Evolutionary conservation across 2,797 vertebrate species (phyloP).

Genomic region (Gadopsis bispinosus): DNA sequence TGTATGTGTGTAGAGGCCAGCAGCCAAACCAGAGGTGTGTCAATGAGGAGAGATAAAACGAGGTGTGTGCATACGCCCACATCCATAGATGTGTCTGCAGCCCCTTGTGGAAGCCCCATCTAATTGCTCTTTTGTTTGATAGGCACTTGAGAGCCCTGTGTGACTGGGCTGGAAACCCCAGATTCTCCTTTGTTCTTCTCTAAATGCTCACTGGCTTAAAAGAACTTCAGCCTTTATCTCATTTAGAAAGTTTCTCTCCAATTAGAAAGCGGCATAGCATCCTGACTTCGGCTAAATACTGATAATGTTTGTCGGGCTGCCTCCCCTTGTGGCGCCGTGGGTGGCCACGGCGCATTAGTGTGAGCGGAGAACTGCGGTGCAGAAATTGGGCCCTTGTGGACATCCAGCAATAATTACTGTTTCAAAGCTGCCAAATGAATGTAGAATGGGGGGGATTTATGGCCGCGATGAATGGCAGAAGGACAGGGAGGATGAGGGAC

Average conservation of each 20-base stretch:
- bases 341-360: slow-evolving; percentile 62
- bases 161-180: slow-evolving; percentile 65
- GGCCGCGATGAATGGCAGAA: slow-evolving; percentile 50
- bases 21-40: slow-evolving; percentile 32
- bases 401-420: slow-evolving; percentile 70
- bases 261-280: slow-evolving; percentile 60
- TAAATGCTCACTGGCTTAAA: slow-evolving; percentile 57
- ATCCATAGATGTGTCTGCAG: slow-evolving; percentile 33
- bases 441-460: slow-evolving; percentile 58
- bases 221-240: slow-evolving; percentile 59
- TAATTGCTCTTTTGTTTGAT: slow-evolving; percentile 78
- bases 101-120: slow-evolving; percentile 50
- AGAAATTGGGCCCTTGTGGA: slow-evolving; percentile 72
- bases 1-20: slow-evolving; percentile 16
- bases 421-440: slow-evolving; percentile 68
- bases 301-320: slow-evolving; percentile 57
- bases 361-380: slow-evolving; percentile 44
- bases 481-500: slow-evolving; percentile 47
- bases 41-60: slow-evolving; percentile 28
- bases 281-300: slow-evolving; percentile 66
- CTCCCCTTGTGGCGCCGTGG: slow-evolving; percentile 59
- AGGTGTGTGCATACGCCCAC: slow-evolving; percentile 16
- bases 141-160: slow-evolving; percentile 60
- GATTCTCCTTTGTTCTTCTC: slow-evolving; percentile 65
- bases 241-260: slow-evolving; percentile 63